Conservation (phyloP, 2,888 invertebrate genomes). For the Pogonocherus hispidulus region DNA sequence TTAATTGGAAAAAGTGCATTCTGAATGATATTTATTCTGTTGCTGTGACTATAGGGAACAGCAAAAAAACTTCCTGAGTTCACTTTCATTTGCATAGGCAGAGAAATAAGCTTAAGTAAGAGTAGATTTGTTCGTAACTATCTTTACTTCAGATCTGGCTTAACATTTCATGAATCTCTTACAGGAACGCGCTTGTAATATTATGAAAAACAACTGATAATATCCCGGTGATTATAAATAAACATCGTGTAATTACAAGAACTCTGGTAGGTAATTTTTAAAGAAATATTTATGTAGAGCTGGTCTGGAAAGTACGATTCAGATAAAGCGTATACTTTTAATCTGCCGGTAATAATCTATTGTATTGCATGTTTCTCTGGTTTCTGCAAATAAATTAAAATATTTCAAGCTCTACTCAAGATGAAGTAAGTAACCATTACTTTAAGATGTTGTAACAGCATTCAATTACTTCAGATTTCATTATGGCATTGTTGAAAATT, state of each 20-base stretch:
- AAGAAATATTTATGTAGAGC: constrained; percentile 27
- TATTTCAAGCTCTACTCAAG: background rate
- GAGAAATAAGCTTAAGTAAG: constrained; percentile 33
- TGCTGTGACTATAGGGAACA: constrained; percentile 48
- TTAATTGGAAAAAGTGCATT: constrained; percentile 12
- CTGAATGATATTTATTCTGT: constrained; percentile 50
- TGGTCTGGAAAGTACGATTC: constrained; percentile 25
- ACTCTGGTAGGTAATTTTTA: constrained; percentile 20
- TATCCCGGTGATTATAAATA: constrained; percentile 30
- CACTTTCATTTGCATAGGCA: constrained; percentile 45
- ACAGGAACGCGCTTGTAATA: constrained; percentile 36
- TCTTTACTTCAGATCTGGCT: constrained; percentile 38
- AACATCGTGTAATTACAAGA: constrained; percentile 32
- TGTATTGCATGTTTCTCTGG: constrained; percentile 7
- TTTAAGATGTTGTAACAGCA: no score
- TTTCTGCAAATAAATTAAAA: constrained; percentile 12
- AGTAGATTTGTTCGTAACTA: constrained; percentile 35
- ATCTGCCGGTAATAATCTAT: constrained; percentile 28
- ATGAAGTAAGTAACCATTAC: background rate
- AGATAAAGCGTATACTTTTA: constrained; percentile 25
- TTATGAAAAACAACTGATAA: constrained; percentile 40
- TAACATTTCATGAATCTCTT: constrained; percentile 45
- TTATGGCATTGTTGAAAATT: no score
- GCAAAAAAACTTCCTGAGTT: constrained; percentile 49
- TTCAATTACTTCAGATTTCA: no score